phyloP scores from a whole-genome alignment of 2,888 invertebrate species.

The Dicyrtoma fusca region DNA sequence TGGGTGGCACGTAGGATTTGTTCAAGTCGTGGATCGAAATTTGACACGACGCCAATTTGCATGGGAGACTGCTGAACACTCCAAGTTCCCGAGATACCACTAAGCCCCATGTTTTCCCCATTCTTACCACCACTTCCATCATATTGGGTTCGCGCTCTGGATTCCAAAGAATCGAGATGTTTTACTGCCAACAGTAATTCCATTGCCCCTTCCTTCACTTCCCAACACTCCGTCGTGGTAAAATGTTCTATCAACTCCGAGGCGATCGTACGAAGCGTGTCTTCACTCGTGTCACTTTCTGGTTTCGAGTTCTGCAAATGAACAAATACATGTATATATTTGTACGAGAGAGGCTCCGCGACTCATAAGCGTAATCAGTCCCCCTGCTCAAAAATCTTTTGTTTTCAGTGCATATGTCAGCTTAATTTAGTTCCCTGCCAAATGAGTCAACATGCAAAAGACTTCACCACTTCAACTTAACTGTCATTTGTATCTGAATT shows the following conservation, averaged over 20 bases:
- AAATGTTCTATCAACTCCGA: conserved; percentile 64
- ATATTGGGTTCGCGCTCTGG: background rate
- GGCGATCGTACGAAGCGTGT: conserved; percentile 36
- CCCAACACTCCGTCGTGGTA: conserved; percentile 74
- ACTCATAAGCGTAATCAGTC: no score
- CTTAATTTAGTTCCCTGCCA: background rate
- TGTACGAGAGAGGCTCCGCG: no score
- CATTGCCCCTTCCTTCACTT: conserved; percentile 68
- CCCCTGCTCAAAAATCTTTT: background rate
- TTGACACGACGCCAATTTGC: conserved; percentile 78
- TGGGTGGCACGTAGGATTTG: conserved; percentile 69
- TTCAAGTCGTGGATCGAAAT: conserved; percentile 77
- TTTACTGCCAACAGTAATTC: conserved; percentile 65
- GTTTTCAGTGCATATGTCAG: conserved; percentile 2
- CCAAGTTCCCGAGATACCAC: no score
- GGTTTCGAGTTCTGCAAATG: conserved; percentile 6
- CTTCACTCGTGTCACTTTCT: conserved; percentile 6
- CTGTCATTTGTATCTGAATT: no score
- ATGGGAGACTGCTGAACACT: conserved; percentile 58
- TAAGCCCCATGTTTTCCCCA: no score
- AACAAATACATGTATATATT: background rate
- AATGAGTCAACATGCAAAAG: no score
- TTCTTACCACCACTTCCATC: background rate
- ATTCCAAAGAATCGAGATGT: background rate
- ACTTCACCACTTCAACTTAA: no score